Evolutionary conservation across 1,140 invertebrate genomes (phyloP), one percentile per base, ranked within the genome.

Genomic region (Trichonephila inaurata): DNA sequence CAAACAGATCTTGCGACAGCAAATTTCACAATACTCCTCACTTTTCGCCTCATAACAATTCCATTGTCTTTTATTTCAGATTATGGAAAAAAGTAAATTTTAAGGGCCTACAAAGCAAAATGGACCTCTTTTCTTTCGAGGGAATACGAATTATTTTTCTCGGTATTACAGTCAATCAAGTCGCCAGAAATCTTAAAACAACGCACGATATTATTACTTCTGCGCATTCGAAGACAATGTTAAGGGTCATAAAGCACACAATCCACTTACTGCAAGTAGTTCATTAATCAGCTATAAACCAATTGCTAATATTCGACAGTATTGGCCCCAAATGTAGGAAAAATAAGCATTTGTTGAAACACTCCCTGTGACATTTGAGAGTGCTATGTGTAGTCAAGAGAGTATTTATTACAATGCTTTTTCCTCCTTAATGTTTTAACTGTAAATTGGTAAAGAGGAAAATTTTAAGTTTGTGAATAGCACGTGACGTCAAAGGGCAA

Each of bases 251-350:
- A 83, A 83, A 83, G 82, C 51, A 83, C 82, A 83, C 44, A 83
- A 83, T 51, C 8, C 51, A 18, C 19, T 19, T 51, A 72, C 69
- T 72, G 60, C 64, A 66, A 89, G 40, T 24, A 18, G 87, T 89
- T 89, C 87, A 40, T 89, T 89, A 89, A 89, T 33, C 19, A 19
- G 61, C 2, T 62, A 87, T 69, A 89, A 89, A 72, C 61, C 12
- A 33, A 72, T 89, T 89, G 64, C 24, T 28, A 89, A 72, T 64
- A 89, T 51, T 89, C n/a, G 18, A 61, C 85, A 87, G n/a, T 77
- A 77, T 18, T 33, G 18, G 24, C 14, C 72, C 72, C 33, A 40
- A 40, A 77, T 77, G 28, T 40, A 77, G 72, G 72, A 19, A 77
- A 77, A 69, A 40, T 40, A 19, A 33, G 28, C 28, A 77, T 77